Conservation (phyloP, 2,113 vertebrate genomes). For the Notechis scutatus region DNA sequence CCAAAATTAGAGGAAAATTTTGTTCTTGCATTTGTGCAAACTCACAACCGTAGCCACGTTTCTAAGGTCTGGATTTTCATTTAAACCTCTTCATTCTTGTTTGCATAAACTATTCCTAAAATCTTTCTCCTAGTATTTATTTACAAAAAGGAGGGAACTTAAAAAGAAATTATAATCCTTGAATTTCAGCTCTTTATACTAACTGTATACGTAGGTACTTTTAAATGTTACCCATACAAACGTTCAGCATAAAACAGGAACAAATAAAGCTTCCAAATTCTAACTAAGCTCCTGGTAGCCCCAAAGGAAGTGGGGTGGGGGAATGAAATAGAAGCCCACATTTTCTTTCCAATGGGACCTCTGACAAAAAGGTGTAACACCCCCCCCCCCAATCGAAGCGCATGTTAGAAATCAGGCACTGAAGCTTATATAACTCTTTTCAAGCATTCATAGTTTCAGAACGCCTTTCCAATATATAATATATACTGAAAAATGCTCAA, state of each 20-base stretch:
- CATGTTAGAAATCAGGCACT: slow-evolving; percentile 62
- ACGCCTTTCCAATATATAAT: neutral
- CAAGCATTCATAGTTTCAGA: slow-evolving; percentile 11
- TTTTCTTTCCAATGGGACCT: slow-evolving; percentile 69
- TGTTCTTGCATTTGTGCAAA: neutral
- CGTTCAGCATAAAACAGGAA: slow-evolving; percentile 51
- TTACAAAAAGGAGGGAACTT: slow-evolving; percentile 55
- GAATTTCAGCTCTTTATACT: slow-evolving; percentile 59
- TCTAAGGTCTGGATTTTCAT: slow-evolving; percentile 58
- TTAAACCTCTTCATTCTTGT: slow-evolving; percentile 59
- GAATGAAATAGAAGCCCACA: slow-evolving; percentile 43
- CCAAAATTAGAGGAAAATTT: slow-evolving; percentile 61
- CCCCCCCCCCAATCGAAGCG: slow-evolving; percentile 36
- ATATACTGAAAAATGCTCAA: slow-evolving; percentile 35
- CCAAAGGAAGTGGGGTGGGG: slow-evolving; percentile 16
- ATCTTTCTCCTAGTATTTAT: slow-evolving; percentile 55
- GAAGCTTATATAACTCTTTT: slow-evolving; percentile 45
- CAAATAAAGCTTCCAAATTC: slow-evolving; percentile 62
- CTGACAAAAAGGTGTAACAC: slow-evolving; percentile 64
- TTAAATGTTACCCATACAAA: slow-evolving; percentile 57
- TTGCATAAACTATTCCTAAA: slow-evolving; percentile 63
- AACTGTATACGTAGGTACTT: slow-evolving; percentile 49
- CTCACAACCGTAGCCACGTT: slow-evolving; percentile 51
- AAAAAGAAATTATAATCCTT: slow-evolving; percentile 65
- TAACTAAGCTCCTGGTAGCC: slow-evolving; percentile 69